Evolutionary conservation across 2,888 invertebrate species (phyloP), one percentile per base, ranked within the genome.

Genomic region (Ephialtes manifestator): DNA sequence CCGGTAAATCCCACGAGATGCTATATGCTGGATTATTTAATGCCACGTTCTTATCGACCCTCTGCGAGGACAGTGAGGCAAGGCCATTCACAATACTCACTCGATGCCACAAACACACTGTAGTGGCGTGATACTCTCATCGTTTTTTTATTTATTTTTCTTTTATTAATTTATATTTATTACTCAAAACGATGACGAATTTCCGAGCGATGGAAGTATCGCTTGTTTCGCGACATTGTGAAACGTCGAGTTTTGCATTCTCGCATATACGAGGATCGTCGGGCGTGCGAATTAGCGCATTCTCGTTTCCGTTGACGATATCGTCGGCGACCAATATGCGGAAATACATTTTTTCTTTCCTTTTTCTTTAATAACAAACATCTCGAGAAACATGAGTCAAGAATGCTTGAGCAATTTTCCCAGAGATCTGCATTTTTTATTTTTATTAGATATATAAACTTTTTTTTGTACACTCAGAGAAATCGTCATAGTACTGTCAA

Each of bases 1-100:
- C 65, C 87, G 75, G 83, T 87, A 89, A 90, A 90, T 90, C 89
- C 89, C 89, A 89, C 88, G 88, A 90, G 89, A 90, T 91, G 89
- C 71, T 86, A 60, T 86, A 60, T 78, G 51, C 85, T 91, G 84
- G 88, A 90, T 91, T 92, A 91, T 92, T 92, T 86, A 91, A 87
- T 74, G 71, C 79, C 28, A 39, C 81, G 72, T 81, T 86, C 78
- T 89, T 89, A 90, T 91, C 88, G 92, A 92, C 87, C 87, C 81
- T 74, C 78, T 48, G 75, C 83, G 83, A 74, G 86, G 84, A 84
- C 85, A 86, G 80, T 86, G 87, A 71, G 86, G 71, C 90, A 89
- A 88, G 90, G 90, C 83, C 87, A 81, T 71, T 72, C 51, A 4
- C 18, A 1, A 51, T 46, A 70, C 71, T 55, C 77, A 76, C 28